Conservation (phyloP, 2,113 vertebrate species). For the Gymnorhina tibicen region DNA sequence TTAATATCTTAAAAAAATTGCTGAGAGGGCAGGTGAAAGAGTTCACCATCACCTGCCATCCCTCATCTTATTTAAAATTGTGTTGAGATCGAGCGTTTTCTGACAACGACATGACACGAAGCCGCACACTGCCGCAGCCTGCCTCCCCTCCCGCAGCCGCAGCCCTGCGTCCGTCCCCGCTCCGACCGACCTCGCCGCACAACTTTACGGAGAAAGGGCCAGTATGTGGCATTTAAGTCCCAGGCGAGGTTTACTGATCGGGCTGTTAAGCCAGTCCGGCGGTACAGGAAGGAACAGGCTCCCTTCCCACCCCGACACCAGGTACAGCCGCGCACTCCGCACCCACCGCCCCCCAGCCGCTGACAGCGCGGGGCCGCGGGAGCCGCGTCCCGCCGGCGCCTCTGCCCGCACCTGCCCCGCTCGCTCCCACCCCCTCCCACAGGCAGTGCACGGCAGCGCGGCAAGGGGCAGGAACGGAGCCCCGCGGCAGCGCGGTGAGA, state of each 20-base stretch:
- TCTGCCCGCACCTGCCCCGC: background rate
- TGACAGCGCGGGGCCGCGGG: background rate
- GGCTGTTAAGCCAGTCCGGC: background rate
- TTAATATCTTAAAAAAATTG: background rate
- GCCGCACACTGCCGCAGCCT: background rate
- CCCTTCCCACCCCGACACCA: background rate
- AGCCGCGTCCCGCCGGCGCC: background rate
- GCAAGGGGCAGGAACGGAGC: background rate
- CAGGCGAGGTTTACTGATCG: accelerated
- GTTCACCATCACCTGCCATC: background rate
- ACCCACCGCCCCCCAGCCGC: background rate
- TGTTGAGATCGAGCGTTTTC: background rate
- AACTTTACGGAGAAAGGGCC: background rate
- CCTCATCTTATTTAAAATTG: background rate
- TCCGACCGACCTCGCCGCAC: background rate
- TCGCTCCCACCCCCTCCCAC: background rate
- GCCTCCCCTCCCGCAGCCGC: background rate
- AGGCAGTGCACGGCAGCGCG: background rate
- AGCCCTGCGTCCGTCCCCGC: background rate
- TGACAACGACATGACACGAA: background rate
- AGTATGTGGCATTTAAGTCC: accelerated
- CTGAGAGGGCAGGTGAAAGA: background rate
- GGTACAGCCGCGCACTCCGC: accelerated
- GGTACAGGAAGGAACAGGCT: accelerated
- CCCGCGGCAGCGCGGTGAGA: background rate